A percentile compares a stretch with the other conserved stretches of the same genome.
Conservation (phyloP, 2,888 invertebrate species). For the Caenorhabditis sp. region DNA sequence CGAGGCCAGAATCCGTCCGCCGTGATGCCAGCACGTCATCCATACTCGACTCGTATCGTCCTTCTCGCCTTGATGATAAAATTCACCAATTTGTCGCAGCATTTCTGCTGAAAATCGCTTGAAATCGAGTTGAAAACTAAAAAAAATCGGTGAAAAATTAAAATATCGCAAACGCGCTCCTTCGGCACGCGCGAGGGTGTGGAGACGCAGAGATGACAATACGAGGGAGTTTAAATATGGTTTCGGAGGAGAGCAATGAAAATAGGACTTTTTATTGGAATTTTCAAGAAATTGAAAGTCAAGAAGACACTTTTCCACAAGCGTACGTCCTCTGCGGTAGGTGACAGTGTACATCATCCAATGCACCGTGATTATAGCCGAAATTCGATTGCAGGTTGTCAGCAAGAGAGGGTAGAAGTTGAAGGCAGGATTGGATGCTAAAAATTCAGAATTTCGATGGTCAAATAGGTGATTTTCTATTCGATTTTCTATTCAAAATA, state of each 20-base stretch:
- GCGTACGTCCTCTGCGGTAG: background rate
- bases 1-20: conserved; percentile 77
- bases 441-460: too few relatives aligned
- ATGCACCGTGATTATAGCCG: background rate
- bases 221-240: background rate
- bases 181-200: conserved; percentile 2
- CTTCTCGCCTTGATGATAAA: conserved; percentile 49
- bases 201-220: conserved; percentile 24
- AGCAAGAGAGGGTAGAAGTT: background rate
- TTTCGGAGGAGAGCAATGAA: background rate
- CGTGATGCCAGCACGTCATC: conserved; percentile 77
- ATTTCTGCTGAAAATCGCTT: conserved; percentile 39
- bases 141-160: background rate
- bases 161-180: conserved; percentile 22
- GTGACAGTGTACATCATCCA: background rate
- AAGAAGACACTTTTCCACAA: background rate
- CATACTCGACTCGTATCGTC: conserved; percentile 72
- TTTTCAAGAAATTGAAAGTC: background rate
- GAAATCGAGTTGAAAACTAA: background rate
- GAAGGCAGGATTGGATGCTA: background rate
- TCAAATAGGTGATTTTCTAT: too few relatives aligned
- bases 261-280: background rate
- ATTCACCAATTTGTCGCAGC: conserved; percentile 57
- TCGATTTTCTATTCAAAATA: too few relatives aligned
- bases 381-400: background rate